A percentile compares a stretch with the other conserved stretches of the same genome.
Conservation (phyloP, 2,888 invertebrate genomes). For the Diarsia brunnea region DNA sequence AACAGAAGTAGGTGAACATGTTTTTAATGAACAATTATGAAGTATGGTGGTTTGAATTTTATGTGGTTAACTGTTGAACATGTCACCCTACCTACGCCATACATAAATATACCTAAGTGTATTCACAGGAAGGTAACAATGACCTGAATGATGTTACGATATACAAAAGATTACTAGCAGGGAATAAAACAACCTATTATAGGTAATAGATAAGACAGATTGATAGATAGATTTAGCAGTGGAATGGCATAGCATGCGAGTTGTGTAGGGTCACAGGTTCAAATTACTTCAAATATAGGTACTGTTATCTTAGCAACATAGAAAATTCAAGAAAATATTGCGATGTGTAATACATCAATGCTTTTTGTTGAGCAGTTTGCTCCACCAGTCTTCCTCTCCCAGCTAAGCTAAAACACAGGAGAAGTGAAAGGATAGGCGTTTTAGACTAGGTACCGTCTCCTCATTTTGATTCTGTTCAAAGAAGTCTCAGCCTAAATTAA, state of each 20-base stretch:
- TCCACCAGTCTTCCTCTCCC: neutral
- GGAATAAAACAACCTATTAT: neutral
- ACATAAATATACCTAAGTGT: neutral
- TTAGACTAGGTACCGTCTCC: neutral
- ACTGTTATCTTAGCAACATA: neutral
- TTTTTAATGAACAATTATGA: too few species aligned
- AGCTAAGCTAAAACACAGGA: neutral
- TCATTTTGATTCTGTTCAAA: neutral
- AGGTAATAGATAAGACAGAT: neutral
- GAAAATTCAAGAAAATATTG: slow-evolving; percentile 6
- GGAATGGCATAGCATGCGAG: neutral
- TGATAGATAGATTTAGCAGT: neutral
- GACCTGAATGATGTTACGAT: neutral
- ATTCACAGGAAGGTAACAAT: slow-evolving; percentile 22
- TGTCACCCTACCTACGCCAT: neutral
- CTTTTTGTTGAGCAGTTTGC: neutral
- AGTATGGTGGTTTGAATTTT: too few species aligned
- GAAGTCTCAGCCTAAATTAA: neutral
- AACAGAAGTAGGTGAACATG: too few species aligned
- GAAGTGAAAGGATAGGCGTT: neutral
- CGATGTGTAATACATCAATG: neutral
- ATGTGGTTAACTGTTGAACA: too few species aligned
- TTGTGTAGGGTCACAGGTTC: slow-evolving; percentile 5
- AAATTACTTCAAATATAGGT: neutral
- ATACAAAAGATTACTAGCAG: slow-evolving; percentile 10